Conservation (phyloP, 2,797 vertebrate species). For the Sebastes paucispinis region DNA sequence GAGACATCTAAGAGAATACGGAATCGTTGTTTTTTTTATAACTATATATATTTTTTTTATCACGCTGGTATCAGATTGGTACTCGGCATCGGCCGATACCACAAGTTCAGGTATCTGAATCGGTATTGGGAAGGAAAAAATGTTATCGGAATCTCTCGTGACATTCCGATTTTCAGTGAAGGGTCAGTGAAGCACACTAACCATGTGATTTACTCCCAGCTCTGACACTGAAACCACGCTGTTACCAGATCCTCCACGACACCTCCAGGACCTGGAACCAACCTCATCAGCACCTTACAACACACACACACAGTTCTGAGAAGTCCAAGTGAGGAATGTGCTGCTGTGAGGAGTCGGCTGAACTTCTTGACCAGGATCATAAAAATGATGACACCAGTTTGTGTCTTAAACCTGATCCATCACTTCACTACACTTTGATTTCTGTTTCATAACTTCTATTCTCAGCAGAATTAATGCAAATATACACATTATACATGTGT, state of each 20-base stretch:
- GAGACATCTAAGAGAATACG: no score
- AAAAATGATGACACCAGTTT: neutral
- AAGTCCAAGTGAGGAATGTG: slow-evolving; percentile 42
- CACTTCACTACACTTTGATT: neutral
- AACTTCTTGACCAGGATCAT: slow-evolving; percentile 7
- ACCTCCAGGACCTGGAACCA: slow-evolving; percentile 35
- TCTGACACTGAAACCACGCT: slow-evolving; percentile 63
- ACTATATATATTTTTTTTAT: no score
- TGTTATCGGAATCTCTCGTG: no score
- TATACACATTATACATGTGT: neutral
- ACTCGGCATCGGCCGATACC: no score
- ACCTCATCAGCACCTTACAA: slow-evolving; percentile 33
- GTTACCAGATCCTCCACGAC: slow-evolving; percentile 58
- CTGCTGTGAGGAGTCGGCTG: neutral
- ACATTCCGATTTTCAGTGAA: no score
- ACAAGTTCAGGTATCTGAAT: no score
- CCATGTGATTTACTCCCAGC: slow-evolving; percentile 57
- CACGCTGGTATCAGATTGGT: no score
- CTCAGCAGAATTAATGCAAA: neutral
- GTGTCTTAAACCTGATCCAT: slow-evolving; percentile 1
- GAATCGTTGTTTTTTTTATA: no score
- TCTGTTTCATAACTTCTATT: neutral
- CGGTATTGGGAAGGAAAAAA: no score
- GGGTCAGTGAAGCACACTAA: neutral
- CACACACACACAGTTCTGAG: slow-evolving; percentile 31